phyloP scores from a whole-genome alignment of 1,140 invertebrate genomes.

The Drosophila ficusphila region DNA sequence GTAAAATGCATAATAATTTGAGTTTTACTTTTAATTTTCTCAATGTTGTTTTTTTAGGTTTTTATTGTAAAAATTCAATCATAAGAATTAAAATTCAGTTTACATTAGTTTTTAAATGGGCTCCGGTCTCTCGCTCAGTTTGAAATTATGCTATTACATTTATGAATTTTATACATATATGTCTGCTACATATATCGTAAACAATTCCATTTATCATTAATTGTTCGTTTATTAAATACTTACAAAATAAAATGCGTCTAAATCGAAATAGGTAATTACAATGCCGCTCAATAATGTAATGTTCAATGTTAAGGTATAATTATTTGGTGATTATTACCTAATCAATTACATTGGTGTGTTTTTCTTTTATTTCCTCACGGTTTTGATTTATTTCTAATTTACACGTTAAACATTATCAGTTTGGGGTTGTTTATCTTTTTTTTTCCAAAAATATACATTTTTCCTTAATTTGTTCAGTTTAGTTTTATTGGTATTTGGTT shows the following conservation, averaged over 20 bases:
- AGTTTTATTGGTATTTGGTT: conserved; percentile 27
- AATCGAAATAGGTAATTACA: conserved; percentile 60
- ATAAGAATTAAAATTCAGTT: conserved; percentile 66
- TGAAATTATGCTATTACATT: conserved; percentile 72
- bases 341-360: conserved; percentile 51
- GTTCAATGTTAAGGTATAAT: conserved; percentile 25
- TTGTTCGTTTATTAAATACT: conserved; percentile 70
- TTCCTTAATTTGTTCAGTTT: conserved; percentile 28
- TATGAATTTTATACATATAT: conserved; percentile 39
- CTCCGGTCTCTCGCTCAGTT: conserved; percentile 27
- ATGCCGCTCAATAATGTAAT: conserved; percentile 23
- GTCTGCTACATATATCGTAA: conserved; percentile 52
- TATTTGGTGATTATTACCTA: conserved; percentile 52
- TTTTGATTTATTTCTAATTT: conserved; percentile 36
- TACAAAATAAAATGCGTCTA: conserved; percentile 80
- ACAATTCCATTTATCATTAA: conserved; percentile 61
- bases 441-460: conserved; percentile 66
- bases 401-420: conserved; percentile 26
- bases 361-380: conserved; percentile 1
- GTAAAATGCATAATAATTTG: neutral
- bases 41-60: conserved; percentile 32
- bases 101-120: conserved; percentile 19
- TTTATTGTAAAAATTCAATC: conserved; percentile 71
- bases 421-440: conserved; percentile 14
- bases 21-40: conserved; percentile 1